A percentile compares a stretch with the other conserved stretches of the same genome.
Evolutionary conservation across 92 coral and sea anemone species (phyloP).

Genomic region (Blastomussa wellsi): DNA sequence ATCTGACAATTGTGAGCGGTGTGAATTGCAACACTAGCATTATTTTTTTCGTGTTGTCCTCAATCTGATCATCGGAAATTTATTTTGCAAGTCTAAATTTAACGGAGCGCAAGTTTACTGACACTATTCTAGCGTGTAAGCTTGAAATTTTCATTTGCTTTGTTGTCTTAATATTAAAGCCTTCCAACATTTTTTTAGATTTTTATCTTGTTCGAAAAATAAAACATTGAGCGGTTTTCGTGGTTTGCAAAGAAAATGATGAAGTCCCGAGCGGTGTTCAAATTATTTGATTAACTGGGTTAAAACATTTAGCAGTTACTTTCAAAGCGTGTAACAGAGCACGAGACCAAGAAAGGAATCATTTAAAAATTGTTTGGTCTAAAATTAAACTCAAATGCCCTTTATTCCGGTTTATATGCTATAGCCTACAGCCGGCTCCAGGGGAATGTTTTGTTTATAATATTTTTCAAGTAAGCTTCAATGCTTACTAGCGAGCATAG

Average conservation of each 20-base stretch:
- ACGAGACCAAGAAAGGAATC: background rate
- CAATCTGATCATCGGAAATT: background rate
- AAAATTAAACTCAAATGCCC: background rate
- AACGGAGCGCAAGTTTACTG: background rate
- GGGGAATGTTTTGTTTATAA: background rate
- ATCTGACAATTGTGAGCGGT: background rate
- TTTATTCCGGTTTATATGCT: background rate
- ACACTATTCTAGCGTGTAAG: background rate
- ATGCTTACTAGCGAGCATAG: background rate
- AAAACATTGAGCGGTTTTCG: constrained; percentile 15
- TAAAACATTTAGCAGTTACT: constrained; percentile 1
- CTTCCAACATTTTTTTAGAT: background rate
- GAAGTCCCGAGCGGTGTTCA: background rate
- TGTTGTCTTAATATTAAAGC: constrained; percentile 12
- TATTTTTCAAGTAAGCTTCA: background rate
- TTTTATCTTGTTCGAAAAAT: constrained; percentile 18
- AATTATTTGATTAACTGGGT: constrained; percentile 24
- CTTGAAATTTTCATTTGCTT: constrained; percentile 11
- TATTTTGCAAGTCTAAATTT: background rate
- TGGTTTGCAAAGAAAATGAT: constrained; percentile 4
- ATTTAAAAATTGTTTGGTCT: constrained; percentile 3
- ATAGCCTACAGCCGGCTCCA: too few relatives aligned
- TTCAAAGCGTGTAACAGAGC: background rate
- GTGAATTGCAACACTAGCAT: background rate
- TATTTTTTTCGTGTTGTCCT: background rate